Base-by-base conservation (phyloP, 2,888 invertebrate species). In the Arge pagana region DNA sequence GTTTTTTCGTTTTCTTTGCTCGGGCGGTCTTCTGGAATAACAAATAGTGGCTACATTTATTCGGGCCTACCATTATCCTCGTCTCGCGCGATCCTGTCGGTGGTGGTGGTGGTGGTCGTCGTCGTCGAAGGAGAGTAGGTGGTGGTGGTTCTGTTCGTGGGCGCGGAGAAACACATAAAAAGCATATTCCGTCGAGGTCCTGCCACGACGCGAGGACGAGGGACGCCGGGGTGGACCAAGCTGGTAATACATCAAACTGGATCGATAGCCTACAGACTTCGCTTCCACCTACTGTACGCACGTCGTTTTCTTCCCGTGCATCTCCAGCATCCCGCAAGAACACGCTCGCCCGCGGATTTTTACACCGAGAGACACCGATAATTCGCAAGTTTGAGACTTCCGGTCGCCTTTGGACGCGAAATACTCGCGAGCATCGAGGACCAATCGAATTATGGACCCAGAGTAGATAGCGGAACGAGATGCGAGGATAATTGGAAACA, bases 191-290 rank as follows among this genome's bases (percentile, higher is more conserved):
- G 56, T 50, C 54, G 63, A 64, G 62, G 65, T 66, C 64, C 65
- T 60, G 62, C 58, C 64, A 49, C 60, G 62, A 63, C 58, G 64
- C 65, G 64, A 68, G 68, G 50, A 26, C 35, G 48, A 45, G 51
- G 53, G 57, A 56, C 53, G 45, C 45, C 35, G 58, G 58, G 66
- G 67, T 70, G 74, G 73, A 73, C 73, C 67, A 65, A 62, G 63
- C 60, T 61, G 63, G 65, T 71, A 74, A 75, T 76, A 75, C 71
- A 74, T 76, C 76, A 74, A 71, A 65, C 61, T 67, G 70, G 72
- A 76, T 76, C 74, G 74, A 76, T 76, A 71, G 68, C 67, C 68
- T 65, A 62, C 68, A 64, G 67, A 66, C 70, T 68, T 67, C 63
- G 67, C 65, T 67, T 67, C 70, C 68, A 68, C 70, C 64, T 65